Evolutionary conservation across 2,888 invertebrate genomes (phyloP).

Genomic region (Adineta ricciae): DNA sequence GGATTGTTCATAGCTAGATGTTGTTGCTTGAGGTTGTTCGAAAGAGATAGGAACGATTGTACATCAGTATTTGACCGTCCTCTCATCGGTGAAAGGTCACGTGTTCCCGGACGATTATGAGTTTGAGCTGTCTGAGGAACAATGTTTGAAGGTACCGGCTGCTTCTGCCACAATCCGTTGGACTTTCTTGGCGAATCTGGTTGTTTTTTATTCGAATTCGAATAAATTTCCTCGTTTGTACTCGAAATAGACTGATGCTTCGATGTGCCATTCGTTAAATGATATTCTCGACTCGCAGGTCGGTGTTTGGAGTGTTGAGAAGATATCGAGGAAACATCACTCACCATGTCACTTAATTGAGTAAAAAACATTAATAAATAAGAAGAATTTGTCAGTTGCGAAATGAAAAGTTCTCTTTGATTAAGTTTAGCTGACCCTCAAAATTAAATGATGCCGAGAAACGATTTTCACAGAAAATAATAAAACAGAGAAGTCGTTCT

Average conservation of each 20-base stretch:
- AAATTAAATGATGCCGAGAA: no score
- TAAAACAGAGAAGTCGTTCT: background rate
- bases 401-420: background rate
- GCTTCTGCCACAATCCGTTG: background rate
- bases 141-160: background rate
- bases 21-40: background rate
- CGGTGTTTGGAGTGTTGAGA: background rate
- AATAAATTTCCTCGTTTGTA: background rate
- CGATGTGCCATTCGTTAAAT: background rate
- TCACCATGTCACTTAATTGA: background rate
- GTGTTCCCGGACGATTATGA: background rate
- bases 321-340: background rate
- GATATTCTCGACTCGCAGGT: background rate
- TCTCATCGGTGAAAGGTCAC: background rate
- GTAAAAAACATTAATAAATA: background rate
- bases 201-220: background rate
- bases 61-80: slow-evolving; percentile 1
- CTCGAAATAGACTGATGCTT: background rate
- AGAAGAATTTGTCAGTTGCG: no score
- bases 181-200: background rate
- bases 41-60: background rate
- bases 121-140: background rate
- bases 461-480: no score
- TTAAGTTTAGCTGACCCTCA: background rate
- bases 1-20: background rate